Base-by-base conservation (phyloP, 1,140 invertebrate species). In the Drosophila sechellia region DNA sequence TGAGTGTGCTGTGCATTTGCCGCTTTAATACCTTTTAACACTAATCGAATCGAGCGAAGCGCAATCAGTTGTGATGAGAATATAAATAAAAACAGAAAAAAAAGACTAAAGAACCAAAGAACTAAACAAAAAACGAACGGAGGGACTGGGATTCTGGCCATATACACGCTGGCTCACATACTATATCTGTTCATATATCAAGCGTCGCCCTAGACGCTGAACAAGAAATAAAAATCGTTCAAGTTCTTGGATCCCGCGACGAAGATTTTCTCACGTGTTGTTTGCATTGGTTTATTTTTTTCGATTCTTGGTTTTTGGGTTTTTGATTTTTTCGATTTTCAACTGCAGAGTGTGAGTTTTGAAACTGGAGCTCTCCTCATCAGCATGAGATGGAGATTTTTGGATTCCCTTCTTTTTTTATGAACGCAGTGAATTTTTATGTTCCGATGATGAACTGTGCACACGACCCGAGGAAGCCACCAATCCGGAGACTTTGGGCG, bases 1-100 rank as follows among this genome's bases (percentile, higher is more conserved):
- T 55, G 31, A 31, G 74, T 87, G 58, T 87, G 81, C 59, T 87
- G 79, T 89, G 85, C 84, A 89, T 89, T 89, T 89, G 84, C 84
- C 84, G 84, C 84, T 89, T 89, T 89, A 89, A 89, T 89, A 89
- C 84, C 84, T 89, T 89, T 89, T 89, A 89, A 89, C 84, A 89
- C 84, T 89, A 89, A 89, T 89, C 84, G 84, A 84, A 89, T 89
- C 84, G 85, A 89, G 79, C 84, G 84, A 81, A 84, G 77, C 79
- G 84, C 84, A 89, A 89, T 89, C 84, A 89, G 85, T 89, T 89
- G 84, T 89, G 84, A 89, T 89, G 84, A 84, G 84, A 89, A 89
- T 89, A 89, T 89, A 89, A 89, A 89, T 89, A 89, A 80, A 81
- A 81, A 53, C 64, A 66, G 39, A 65, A 40, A 75, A 48, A 31